Conservation (phyloP, 2,797 vertebrate species). For the Mastacembelus armatus region DNA sequence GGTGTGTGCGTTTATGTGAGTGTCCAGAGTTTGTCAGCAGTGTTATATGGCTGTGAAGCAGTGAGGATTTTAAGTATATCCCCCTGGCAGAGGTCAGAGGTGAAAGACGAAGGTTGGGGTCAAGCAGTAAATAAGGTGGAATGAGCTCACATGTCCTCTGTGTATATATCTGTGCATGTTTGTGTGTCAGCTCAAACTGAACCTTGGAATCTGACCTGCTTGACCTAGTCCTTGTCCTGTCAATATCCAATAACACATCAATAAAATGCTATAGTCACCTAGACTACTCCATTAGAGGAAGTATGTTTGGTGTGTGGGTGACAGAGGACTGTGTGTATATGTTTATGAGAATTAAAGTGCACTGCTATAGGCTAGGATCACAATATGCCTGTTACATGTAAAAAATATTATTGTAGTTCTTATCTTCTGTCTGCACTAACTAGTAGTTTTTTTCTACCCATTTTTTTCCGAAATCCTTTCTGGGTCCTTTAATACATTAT, state of each 20-base stretch:
- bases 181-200: conserved; percentile 35
- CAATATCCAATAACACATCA: conserved; percentile 69
- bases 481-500: not conserved
- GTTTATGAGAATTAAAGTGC: not conserved
- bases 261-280: conserved; percentile 60
- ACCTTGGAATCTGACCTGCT: conserved; percentile 52
- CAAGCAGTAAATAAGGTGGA: conserved; percentile 71
- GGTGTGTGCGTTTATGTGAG: conserved; percentile 4
- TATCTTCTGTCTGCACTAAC: too few relatives aligned
- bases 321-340: not conserved
- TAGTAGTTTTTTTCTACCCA: too few relatives aligned
- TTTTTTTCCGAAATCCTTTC: too few relatives aligned
- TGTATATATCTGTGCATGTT: conserved; percentile 20
- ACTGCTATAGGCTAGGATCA: conserved; percentile 2
- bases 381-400: too few relatives aligned
- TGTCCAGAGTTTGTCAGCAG: conserved; percentile 20
- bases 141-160: conserved; percentile 58
- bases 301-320: not conserved
- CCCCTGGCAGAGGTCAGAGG: conserved; percentile 58
- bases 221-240: conserved; percentile 43
- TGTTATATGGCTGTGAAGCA: conserved; percentile 51
- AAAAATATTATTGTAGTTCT: not conserved
- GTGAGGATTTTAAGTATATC: conserved; percentile 51
- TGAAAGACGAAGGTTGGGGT: conserved; percentile 60
- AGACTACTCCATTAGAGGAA: conserved; percentile 45